A percentile compares a stretch with the other conserved stretches of the same genome.
phyloP scores from a whole-genome alignment of 1,140 invertebrate genomes.

The Coenobita brevimanus region DNA sequence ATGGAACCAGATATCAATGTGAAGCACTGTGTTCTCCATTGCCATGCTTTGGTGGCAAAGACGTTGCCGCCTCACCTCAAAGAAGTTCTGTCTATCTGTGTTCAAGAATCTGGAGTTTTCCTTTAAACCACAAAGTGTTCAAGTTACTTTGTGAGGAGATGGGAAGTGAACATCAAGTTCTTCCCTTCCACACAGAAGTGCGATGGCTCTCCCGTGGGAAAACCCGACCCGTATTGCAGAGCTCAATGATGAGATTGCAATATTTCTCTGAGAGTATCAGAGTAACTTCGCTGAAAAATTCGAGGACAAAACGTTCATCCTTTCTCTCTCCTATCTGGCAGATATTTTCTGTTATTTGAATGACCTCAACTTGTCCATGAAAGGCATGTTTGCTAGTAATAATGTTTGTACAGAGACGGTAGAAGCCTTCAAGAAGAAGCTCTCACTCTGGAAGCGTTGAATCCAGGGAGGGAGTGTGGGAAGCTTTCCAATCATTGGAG shows the following conservation, averaged over 20 bases:
- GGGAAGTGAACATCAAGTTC: no score
- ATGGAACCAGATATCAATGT: conserved; percentile 2
- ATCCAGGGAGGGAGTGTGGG: background rate
- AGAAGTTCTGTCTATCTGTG: conserved; percentile 27
- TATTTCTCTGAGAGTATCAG: background rate
- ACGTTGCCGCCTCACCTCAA: conserved; percentile 35
- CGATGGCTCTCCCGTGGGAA: background rate
- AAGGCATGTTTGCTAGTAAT: background rate
- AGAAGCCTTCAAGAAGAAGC: conserved; percentile 40
- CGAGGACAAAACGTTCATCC: conserved; percentile 9
- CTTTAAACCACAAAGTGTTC: conserved; percentile 16
- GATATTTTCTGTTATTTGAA: conserved; percentile 3
- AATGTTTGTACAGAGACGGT: conserved; percentile 8
- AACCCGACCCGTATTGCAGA: background rate
- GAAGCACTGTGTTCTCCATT: conserved; percentile 6
- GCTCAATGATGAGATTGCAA: background rate
- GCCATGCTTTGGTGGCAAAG: conserved; percentile 22
- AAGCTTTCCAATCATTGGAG: background rate
- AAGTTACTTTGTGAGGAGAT: conserved; percentile 33
- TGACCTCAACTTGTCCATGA: conserved; percentile 1
- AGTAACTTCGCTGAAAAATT: background rate
- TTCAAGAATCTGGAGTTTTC: background rate
- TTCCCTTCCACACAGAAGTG: conserved; percentile 1
- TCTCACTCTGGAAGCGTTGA: background rate
- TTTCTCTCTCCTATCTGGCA: conserved; percentile 14